Conservation (phyloP, 1,140 invertebrate genomes). For the Seison nebaliae region DNA sequence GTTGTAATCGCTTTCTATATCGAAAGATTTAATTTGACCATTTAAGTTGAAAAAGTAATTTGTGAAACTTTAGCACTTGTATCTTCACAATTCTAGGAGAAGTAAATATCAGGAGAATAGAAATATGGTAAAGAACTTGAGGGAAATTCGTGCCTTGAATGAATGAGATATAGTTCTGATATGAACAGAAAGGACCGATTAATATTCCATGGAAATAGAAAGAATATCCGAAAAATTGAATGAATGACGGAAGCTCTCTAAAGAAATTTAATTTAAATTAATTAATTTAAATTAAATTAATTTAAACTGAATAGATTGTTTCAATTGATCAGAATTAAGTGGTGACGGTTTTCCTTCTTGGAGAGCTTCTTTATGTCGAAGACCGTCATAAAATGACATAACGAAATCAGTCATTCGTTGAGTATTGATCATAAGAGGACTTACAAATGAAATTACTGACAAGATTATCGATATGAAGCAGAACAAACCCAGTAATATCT, state of each 20-base stretch:
- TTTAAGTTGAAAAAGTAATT: background rate
- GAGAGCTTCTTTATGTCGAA: slow-evolving; percentile 3
- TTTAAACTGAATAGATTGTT: background rate
- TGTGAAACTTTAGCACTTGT: background rate
- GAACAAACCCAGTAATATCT: slow-evolving; percentile 72
- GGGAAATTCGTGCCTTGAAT: slow-evolving; percentile 8
- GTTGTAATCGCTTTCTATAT: background rate
- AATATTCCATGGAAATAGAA: slow-evolving; percentile 13
- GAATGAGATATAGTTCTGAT: slow-evolving; percentile 12
- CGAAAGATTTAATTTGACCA: background rate
- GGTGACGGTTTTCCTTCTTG: background rate
- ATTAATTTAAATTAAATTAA: background rate
- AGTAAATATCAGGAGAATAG: background rate
- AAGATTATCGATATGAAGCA: too few relatives aligned
- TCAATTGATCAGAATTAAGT: background rate
- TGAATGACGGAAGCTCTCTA: slow-evolving; percentile 1
- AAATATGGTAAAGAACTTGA: background rate
- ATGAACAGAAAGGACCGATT: slow-evolving; percentile 12
- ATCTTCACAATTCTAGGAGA: background rate
- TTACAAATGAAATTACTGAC: background rate
- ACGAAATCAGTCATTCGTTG: slow-evolving; percentile 75
- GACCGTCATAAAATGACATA: slow-evolving; percentile 62
- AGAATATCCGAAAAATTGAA: slow-evolving; percentile 13
- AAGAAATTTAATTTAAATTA: too few relatives aligned
- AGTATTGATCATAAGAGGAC: slow-evolving; percentile 80